These are phyloP conservation scores for Petromus typicus DNA, from an alignment of 2,113 vertebrate genomes.

Conservation along the genomic window DNA sequence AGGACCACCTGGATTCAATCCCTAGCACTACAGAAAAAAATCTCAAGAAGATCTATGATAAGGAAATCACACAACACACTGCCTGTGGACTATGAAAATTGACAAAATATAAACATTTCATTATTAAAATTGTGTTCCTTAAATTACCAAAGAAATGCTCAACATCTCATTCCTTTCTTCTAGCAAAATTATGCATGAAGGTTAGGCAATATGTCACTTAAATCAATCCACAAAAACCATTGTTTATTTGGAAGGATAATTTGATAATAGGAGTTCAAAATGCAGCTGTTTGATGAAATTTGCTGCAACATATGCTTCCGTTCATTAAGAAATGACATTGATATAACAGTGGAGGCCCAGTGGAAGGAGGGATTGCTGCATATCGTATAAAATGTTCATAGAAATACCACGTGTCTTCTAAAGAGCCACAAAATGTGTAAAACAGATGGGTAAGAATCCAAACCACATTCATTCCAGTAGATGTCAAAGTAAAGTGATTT, in stretches of 20 bases:
- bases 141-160: background rate
- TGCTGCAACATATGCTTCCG: background rate
- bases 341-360: background rate
- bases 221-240: background rate
- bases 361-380: background rate
- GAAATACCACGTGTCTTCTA: background rate
- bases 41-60: background rate
- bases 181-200: background rate
- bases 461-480: background rate
- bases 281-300: slow-evolving; percentile 19
- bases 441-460: background rate
- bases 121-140: background rate
- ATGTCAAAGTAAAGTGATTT: background rate
- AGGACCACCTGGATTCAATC: background rate
- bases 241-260: background rate
- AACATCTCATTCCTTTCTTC: background rate
- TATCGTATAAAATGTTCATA: background rate
- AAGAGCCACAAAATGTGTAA: background rate
- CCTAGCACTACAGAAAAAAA: background rate
- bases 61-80: background rate
- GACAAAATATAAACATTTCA: background rate
- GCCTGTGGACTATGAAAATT: background rate
- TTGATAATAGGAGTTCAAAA: background rate
- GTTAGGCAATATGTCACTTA: background rate
- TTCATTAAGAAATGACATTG: background rate